Base-by-base conservation (phyloP, 2,113 vertebrate genomes). In the Oryzias melastigma region DNA sequence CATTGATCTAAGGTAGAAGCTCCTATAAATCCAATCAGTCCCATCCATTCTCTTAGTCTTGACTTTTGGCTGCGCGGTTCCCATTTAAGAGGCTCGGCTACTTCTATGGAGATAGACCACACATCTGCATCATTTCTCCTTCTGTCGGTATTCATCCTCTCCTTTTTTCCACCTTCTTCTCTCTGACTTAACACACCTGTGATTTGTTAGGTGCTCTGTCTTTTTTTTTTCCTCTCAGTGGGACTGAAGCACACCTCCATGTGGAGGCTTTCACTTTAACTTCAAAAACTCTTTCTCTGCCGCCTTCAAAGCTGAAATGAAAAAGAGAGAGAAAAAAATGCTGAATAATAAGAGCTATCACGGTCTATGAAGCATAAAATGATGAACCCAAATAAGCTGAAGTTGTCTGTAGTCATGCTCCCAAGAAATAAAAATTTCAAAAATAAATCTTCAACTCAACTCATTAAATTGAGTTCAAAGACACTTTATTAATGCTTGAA, bases 11-110 rank as follows among this genome's bases (percentile, higher is more conserved):
- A 51, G 59, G 50, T 71, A 80, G 67, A 62, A 62, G 51, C 71
- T 74, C 67, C 78, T 68, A 78, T 83, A 78, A 87, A 87, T 85
- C 77, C 65, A 85, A 77, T 80, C 83, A 71, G 69, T 68, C 64
- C 78, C 52, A 74, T 82, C 80, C 66, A 65, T 87, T 81, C 70
- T 78, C 70, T 2, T 52, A 65, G 71, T 72, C 76, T 75, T 84
- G 83, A 84, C 83, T 82, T 76, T 78, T 76, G 78, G 80, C 71
- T 69, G 65, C 46, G 24, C 14, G n/a, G 61, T 76, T 83, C 72
- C 72, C 69, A 85, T 72, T 82, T 77, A 51, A 77, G 65, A 73
- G 43, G 7, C 69, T 52, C 12, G 40, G 67, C 70, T 70, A 81
- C 81, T 77, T 83, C 82, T 77, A 79, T 77, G 73, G 64, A 77